Base-by-base conservation (phyloP, 1,140 invertebrate genomes). In the Mercenaria mercenaria region DNA sequence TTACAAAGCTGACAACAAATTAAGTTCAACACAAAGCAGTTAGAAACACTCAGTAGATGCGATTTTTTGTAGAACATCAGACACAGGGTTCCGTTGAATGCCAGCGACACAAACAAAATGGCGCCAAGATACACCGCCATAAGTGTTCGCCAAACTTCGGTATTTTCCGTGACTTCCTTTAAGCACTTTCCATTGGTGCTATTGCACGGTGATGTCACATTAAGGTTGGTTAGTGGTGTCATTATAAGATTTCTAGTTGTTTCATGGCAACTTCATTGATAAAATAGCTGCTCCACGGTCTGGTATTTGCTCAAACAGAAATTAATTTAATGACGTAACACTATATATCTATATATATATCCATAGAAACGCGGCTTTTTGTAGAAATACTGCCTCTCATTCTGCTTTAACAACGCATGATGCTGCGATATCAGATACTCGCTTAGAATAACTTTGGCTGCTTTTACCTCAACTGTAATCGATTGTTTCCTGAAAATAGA, bases 1-100 rank as follows among this genome's bases (percentile, higher is more conserved):
- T 90, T 89, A 92, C 92, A 89, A n/a, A 92, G 59, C 29, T 92
- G 80, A 67, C 92, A 92, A 20, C 72, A 79, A 18, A 90, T 69
- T 20, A 92, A 81, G 43, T 92, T 91, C 43, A 92, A 82, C 0
- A 92, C 90, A 67, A 92, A 91, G 39, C 89, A 91, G 67, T 92
- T 92, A 52, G 92, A 91, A 8, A 92, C 88, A 20, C 81, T 92
- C 1, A 92, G 81, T n/a, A 92, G 91, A 64, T 91, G 90, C 0
- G 90, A 85, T 43, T 90, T 91, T 59, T 88, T 91, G 77, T 91
- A 89, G 79, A 92, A 92, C 37, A 92, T 59, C 43, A 89, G n/a
- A 47, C 92, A 91, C 18, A 92, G 43, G 0, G 85, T 89, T 1
- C 92, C 90, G 59, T 92, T 92, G 56, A 80, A 82, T 10, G 72